Base-by-base conservation (phyloP, 1,140 invertebrate species). In the Linepithema humile region DNA sequence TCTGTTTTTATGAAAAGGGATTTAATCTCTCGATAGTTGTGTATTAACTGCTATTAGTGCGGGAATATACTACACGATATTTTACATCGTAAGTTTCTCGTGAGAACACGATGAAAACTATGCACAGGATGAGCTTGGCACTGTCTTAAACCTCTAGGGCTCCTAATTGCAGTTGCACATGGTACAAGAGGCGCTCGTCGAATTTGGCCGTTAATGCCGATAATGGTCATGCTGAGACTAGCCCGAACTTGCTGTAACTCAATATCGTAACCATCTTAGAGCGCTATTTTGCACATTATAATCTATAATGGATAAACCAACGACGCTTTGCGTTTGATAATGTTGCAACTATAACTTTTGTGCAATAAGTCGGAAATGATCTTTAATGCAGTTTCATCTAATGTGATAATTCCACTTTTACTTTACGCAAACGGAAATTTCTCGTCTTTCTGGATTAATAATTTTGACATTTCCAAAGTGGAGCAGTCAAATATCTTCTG, bases 141-240 rank as follows among this genome's bases (percentile, higher is more conserved):
- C 67, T 73, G 82, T 69, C 80, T 82, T 75, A 45, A 74, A 43
- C 50, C 67, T 73, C 32, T 26, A 45, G 57, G 55, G 50, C 29
- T 70, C 82, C 67, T 88, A 88, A 88, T 87, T 85, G 75, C 75
- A 82, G 70, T 50, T 77, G 69, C 70, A 77, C 85, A 60, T 35
- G 57, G 62, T 59, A 60, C 57, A 55, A 26, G 20, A 55, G 62
- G 3, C 64, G 87, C 85, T 85, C 86, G 83, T 85, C 86, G 85
- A 85, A 87, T 85, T 78, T 69, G 60, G 50, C 57, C 85, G 83
- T 85, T 87, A 88, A 88, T 77, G 77, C 67, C 73, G 87, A 85
- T 88, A 88, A 88, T 88, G 85, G 85, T 69, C 59, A 85, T 75
- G 53, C 48, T 50, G 69, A 84, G 69, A 72, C 69, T 69, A 10